phyloP scores from a whole-genome alignment of 2,888 invertebrate genomes.

The Cybosia mesomella region DNA sequence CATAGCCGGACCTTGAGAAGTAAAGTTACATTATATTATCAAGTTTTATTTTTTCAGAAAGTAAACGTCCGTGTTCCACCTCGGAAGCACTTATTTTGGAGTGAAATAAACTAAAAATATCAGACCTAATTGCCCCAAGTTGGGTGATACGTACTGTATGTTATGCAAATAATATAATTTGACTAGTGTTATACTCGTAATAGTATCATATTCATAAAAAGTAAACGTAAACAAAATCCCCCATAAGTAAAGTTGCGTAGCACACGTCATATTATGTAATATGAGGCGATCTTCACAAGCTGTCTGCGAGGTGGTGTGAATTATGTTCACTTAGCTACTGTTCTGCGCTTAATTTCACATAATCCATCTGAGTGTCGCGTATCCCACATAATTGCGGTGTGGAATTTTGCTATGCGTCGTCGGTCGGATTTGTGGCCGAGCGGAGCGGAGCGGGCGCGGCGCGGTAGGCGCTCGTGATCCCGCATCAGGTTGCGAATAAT shows the following conservation, averaged over 20 bases:
- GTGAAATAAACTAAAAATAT: background rate
- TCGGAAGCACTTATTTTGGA: too few species aligned
- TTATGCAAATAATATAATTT: background rate
- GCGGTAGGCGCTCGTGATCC: conserved; percentile 67
- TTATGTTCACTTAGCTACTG: conserved; percentile 77
- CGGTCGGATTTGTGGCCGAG: conserved; percentile 66
- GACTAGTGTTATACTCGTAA: background rate
- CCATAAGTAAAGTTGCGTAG: conserved; percentile 17
- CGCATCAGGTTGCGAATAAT: conserved; percentile 83
- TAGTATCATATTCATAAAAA: conserved; percentile 3
- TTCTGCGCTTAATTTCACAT: conserved; percentile 78
- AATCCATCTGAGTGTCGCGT: conserved; percentile 81
- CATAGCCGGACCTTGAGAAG: too few species aligned
- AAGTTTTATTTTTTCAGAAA: too few species aligned
- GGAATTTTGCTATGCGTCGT: conserved; percentile 74
- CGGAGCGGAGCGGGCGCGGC: conserved; percentile 23
- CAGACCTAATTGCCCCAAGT: background rate
- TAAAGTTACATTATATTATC: too few species aligned
- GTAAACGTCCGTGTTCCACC: too few species aligned
- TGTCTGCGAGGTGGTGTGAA: conserved; percentile 61
- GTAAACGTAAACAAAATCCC: conserved; percentile 28
- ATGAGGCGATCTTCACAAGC: conserved; percentile 29
- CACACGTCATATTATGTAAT: conserved; percentile 28
- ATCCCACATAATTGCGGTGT: conserved; percentile 78
- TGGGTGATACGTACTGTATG: background rate